A percentile compares a stretch with the other conserved stretches of the same genome.
phyloP scores from a whole-genome alignment of 2,113 vertebrate species.

The Chaetops frenatus region DNA sequence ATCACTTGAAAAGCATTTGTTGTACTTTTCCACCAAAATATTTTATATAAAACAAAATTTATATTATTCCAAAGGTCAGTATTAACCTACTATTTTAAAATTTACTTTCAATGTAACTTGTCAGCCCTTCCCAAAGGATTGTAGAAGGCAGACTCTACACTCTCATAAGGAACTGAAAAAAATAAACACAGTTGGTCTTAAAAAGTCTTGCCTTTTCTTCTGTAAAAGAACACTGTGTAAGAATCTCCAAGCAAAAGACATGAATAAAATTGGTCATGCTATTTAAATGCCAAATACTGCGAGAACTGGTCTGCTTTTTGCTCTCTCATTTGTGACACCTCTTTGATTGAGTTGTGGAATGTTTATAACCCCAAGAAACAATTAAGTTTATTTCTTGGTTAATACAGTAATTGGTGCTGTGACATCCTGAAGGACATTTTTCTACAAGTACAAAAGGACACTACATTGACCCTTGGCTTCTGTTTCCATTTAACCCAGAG shows the following conservation, averaged over 20 bases:
- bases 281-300: neutral
- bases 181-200: neutral
- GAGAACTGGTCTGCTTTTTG: neutral
- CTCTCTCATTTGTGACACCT: neutral
- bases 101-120: neutral
- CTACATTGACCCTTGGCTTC: neutral
- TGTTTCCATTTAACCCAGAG: neutral
- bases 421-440: neutral
- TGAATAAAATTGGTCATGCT: neutral
- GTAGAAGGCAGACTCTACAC: neutral
- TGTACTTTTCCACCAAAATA: neutral
- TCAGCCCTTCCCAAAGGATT: neutral
- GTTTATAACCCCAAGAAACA: neutral
- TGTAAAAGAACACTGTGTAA: neutral
- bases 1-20: neutral
- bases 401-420: neutral
- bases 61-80: neutral
- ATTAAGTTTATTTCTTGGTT: neutral
- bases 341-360: neutral
- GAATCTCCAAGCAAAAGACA: neutral
- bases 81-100: neutral
- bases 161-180: neutral
- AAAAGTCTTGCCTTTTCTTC: neutral
- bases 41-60: neutral
- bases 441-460: neutral